Evolutionary conservation across 2,888 invertebrate species (phyloP).

Genomic region (Nebria salina): DNA sequence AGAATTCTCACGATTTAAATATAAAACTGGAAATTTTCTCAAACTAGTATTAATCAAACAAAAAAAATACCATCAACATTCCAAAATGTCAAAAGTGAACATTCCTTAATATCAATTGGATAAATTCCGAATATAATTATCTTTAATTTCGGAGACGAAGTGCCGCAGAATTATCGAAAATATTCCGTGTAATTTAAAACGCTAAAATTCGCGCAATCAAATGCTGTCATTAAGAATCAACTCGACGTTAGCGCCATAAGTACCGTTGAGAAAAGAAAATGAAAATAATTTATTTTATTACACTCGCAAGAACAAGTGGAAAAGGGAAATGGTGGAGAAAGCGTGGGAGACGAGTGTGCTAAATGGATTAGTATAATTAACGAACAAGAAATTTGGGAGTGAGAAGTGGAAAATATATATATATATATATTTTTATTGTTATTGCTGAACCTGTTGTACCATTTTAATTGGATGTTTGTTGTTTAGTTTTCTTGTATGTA

Average conservation of each 20-base stretch:
- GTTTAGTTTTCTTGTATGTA: conserved; percentile 2
- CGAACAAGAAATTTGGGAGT: background rate
- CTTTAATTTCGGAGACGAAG: background rate
- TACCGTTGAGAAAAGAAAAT: background rate
- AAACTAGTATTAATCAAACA: background rate
- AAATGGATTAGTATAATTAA: background rate
- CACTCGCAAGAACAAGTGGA: background rate
- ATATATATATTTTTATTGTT: background rate
- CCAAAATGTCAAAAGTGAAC: background rate
- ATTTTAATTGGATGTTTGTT: conserved; percentile 10
- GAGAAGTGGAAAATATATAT: background rate
- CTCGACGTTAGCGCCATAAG: background rate
- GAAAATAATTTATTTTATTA: background rate
- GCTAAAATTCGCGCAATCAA: background rate
- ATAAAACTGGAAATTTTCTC: background rate
- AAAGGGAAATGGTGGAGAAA: background rate
- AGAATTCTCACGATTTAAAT: background rate
- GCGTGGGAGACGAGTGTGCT: background rate
- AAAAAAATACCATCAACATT: background rate
- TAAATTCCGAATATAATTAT: background rate
- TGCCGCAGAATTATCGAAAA: background rate
- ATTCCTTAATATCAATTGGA: background rate
- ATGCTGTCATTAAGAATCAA: background rate
- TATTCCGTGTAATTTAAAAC: background rate
- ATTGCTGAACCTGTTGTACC: background rate